Percentiles rank a stretch among this genome's conserved stretches.
Evolutionary conservation across 2,888 invertebrate genomes (phyloP).

Genomic region (Agrotis segetum): DNA sequence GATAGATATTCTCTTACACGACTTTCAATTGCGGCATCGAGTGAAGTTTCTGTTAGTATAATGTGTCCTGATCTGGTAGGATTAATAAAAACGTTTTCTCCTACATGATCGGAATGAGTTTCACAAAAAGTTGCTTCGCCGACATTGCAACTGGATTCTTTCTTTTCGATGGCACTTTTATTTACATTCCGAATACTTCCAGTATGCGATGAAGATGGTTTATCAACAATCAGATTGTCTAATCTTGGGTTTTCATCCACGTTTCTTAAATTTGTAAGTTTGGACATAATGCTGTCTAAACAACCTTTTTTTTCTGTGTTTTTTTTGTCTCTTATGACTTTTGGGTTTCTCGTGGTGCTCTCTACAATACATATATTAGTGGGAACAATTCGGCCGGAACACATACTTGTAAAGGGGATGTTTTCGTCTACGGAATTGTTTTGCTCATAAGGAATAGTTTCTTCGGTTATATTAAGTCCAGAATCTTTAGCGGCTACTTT

Average conservation of each 20-base stretch:
- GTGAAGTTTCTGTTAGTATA: background rate
- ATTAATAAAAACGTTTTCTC: background rate
- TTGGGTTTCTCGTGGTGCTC: constrained; percentile 8
- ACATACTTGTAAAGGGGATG: background rate
- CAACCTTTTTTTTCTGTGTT: constrained; percentile 1
- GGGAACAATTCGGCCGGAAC: background rate
- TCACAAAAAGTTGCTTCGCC: constrained; percentile 1
- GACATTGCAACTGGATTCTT: background rate
- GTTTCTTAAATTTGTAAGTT: background rate
- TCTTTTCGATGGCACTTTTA: constrained; percentile 5
- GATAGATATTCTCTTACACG: background rate
- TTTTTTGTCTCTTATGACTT: background rate
- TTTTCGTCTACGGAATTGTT: background rate
- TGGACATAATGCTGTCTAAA: constrained; percentile 16
- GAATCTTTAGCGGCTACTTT: constrained; percentile 2
- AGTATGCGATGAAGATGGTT: background rate
- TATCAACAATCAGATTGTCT: background rate
- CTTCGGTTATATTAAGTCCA: background rate
- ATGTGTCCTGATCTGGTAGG: background rate
- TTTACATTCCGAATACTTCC: background rate
- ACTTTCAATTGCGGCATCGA: constrained; percentile 9
- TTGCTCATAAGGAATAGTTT: background rate
- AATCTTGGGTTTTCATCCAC: background rate
- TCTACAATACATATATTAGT: constrained; percentile 8
- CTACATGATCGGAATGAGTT: background rate